Conservation (phyloP, 1,140 invertebrate species). For the Hylaeus volcanicus region DNA sequence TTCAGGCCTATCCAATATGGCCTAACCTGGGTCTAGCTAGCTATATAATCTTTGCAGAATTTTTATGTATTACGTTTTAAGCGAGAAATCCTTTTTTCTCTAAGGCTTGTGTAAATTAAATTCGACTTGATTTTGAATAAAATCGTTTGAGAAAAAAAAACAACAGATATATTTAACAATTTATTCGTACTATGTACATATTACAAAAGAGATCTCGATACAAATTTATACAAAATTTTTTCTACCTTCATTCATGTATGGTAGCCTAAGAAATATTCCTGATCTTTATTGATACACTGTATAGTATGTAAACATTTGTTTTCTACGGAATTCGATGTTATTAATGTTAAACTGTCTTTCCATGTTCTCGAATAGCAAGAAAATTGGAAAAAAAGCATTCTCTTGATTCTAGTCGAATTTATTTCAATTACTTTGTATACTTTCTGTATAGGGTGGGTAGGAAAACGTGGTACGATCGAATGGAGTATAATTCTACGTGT, state of each 20-base stretch:
- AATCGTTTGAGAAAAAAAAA: not conserved
- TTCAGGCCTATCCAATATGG: too few species aligned
- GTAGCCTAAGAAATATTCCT: conserved; percentile 4
- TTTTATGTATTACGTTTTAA: not conserved
- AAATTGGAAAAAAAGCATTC: conserved; percentile 37
- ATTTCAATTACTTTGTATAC: conserved; percentile 21
- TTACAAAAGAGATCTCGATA: conserved; percentile 11
- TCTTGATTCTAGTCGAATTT: conserved; percentile 53
- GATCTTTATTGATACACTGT: conserved; percentile 14
- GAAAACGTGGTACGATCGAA: too few species aligned
- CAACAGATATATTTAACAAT: conserved; percentile 6
- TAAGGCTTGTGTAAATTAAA: conserved; percentile 1
- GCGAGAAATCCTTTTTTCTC: not conserved
- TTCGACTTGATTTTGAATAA: conserved; percentile 1
- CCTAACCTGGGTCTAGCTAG: too few species aligned
- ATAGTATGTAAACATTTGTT: conserved; percentile 19
- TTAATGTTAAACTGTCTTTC: conserved; percentile 67
- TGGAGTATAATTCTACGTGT: too few species aligned
- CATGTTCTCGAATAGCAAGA: conserved; percentile 50
- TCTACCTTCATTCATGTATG: not conserved
- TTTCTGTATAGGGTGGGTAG: too few species aligned
- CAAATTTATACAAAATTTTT: conserved; percentile 21
- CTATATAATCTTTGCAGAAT: not conserved
- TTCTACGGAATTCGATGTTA: conserved; percentile 22
- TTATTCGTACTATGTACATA: conserved; percentile 11